These are phyloP conservation scores for Onychorhynchus coronatus DNA, from an alignment of 2,113 vertebrate genomes.

Conservation along the genomic window DNA sequence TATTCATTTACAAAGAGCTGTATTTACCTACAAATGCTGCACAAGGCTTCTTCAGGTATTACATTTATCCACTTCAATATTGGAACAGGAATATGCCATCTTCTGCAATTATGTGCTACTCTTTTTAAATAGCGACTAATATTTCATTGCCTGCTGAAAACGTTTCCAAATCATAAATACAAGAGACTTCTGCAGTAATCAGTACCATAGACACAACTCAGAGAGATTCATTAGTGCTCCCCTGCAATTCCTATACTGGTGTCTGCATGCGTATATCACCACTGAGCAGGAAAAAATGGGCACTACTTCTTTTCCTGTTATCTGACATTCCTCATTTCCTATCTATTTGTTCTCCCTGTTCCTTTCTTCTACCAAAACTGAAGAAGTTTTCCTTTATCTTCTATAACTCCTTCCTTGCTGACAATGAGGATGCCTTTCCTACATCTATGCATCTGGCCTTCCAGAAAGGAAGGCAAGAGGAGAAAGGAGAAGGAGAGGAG, in stretches of 20 bases:
- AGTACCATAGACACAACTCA: background rate
- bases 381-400: background rate
- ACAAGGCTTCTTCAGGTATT: conserved; percentile 4
- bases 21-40: background rate
- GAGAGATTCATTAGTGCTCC: background rate
- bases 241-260: background rate
- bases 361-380: background rate
- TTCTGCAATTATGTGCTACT: background rate
- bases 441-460: background rate
- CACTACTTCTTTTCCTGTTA: background rate
- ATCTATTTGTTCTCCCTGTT: background rate
- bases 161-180: conserved; percentile 33
- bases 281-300: background rate
- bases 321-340: background rate
- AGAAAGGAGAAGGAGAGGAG: background rate
- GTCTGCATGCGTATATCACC: background rate
- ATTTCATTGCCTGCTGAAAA: conserved; percentile 24
- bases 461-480: background rate
- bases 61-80: background rate
- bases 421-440: background rate
- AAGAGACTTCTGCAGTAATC: background rate
- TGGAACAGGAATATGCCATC: background rate
- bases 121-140: background rate
- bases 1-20: background rate
- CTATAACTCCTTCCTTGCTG: background rate